phyloP scores from a whole-genome alignment of 2,888 invertebrate genomes.

The Yponomeuta malinellus region DNA sequence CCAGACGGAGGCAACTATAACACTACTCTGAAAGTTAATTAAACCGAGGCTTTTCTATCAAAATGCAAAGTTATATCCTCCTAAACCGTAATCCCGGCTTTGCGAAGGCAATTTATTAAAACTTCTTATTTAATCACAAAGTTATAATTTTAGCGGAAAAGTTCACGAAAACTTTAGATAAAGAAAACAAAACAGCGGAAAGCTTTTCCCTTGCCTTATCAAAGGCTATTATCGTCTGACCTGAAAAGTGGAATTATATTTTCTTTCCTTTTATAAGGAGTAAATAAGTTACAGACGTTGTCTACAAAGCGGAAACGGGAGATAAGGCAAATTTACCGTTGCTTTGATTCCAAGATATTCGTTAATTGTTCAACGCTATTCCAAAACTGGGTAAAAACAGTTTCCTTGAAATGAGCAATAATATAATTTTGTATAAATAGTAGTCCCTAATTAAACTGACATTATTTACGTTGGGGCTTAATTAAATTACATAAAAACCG shows the following conservation, averaged over 20 bases:
- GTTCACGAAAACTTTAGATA: slow-evolving; percentile 66
- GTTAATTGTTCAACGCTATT: slow-evolving; percentile 42
- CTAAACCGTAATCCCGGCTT: slow-evolving; percentile 54
- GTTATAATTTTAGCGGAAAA: slow-evolving; percentile 70
- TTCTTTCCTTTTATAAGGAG: slow-evolving; percentile 68
- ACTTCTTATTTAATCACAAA: slow-evolving; percentile 70
- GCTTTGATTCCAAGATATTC: slow-evolving; percentile 15
- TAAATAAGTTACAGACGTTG: slow-evolving; percentile 58
- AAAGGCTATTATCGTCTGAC: slow-evolving; percentile 73
- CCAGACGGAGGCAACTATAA: slow-evolving; percentile 1
- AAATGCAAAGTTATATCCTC: slow-evolving; percentile 39
- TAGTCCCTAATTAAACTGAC: not conserved
- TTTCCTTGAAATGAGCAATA: not conserved
- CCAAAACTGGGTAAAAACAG: slow-evolving; percentile 19
- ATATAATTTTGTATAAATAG: not conserved
- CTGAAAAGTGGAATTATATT: slow-evolving; percentile 73
- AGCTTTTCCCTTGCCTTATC: slow-evolving; percentile 73
- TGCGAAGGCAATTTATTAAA: slow-evolving; percentile 67
- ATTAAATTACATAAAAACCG: no score
- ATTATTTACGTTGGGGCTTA: not conserved
- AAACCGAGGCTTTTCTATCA: slow-evolving; percentile 16
- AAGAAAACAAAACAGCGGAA: slow-evolving; percentile 74
- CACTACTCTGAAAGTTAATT: slow-evolving; percentile 16
- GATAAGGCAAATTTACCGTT: slow-evolving; percentile 11
- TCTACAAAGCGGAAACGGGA: slow-evolving; percentile 52